Percentiles rank a stretch among this genome's conserved stretches.
Evolutionary conservation across 2,113 vertebrate genomes (phyloP).

Genomic region (Thermophis baileyi): DNA sequence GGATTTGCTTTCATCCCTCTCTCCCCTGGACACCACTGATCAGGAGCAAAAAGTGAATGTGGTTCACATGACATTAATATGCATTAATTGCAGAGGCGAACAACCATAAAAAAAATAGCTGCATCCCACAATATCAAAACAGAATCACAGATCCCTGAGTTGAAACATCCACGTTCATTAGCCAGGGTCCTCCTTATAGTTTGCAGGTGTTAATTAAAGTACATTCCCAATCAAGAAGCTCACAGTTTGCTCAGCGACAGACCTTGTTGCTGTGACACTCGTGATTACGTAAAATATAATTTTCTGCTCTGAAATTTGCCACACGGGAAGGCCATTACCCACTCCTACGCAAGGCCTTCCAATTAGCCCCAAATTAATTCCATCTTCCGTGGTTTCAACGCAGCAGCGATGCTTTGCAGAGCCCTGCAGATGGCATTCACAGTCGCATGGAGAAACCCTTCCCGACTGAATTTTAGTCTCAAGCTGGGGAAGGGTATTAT

Average conservation of each 20-base stretch:
- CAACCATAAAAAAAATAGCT: background rate
- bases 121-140: background rate
- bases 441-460: background rate
- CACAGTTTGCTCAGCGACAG: background rate
- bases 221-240: background rate
- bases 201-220: background rate
- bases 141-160: background rate
- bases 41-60: background rate
- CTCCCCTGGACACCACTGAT: background rate
- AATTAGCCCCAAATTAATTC: constrained; percentile 2
- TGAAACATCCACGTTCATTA: background rate
- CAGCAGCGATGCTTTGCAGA: background rate
- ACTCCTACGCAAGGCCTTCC: background rate
- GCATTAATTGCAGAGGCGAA: background rate
- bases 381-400: background rate
- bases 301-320: background rate
- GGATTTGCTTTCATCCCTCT: background rate
- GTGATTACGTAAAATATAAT: background rate
- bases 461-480: background rate
- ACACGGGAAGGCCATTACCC: background rate
- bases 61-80: background rate
- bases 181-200: background rate
- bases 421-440: background rate
- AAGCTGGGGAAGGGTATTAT: background rate
- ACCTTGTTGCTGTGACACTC: background rate